Evolutionary conservation across 1,140 invertebrate species (phyloP), one percentile per base, ranked within the genome.

Genomic region (Coenobita brevimanus): DNA sequence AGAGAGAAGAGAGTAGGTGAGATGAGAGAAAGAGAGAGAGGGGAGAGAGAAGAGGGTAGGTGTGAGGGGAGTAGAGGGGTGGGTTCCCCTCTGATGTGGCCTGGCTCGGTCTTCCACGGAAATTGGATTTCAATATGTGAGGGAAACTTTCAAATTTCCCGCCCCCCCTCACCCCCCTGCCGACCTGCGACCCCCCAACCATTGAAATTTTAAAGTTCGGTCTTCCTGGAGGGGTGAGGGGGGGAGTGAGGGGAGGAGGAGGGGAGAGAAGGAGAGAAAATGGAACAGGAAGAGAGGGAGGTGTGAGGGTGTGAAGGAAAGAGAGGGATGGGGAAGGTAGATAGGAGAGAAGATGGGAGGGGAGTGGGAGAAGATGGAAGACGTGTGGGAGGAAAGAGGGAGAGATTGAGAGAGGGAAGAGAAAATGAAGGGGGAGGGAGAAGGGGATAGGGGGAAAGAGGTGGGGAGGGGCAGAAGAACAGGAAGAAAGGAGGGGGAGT

Each of bases 61-160:
- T n/a, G 10, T 1, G n/a, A 24, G 67, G 67, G 50, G 13, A 64
- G 78, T 60, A 30, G 21, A 41, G 57, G 10, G n/a, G 50, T 15
- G 54, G 24, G 17, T 15, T 71, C 33, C 50, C 67, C 69, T 84
- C 69, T 84, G 82, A 84, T 84, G 82, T 84, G 82, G 82, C 69
- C 41, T 50, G 69, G 54, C 33, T 75, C 50, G 82, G 69, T 84
- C 82, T 84, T 41, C 84, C 76, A 41, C 84, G 84, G 84, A 86
- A 86, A 86, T 86, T 86, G 84, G 84, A 86, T 86, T 86, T 86
- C 84, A 86, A 86, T 86, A 86, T 86, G 84, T 46, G 84, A 86
- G 84, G 84, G 84, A 86, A 86, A 86, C 84, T 86, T 86, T 79
- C 84, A 69, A 86, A 86, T 86, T 86, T 86, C 84, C 73, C 71